These are phyloP conservation scores for Oscheius sp. DNA, from an alignment of 2,888 invertebrate species.

Conservation along the genomic window DNA sequence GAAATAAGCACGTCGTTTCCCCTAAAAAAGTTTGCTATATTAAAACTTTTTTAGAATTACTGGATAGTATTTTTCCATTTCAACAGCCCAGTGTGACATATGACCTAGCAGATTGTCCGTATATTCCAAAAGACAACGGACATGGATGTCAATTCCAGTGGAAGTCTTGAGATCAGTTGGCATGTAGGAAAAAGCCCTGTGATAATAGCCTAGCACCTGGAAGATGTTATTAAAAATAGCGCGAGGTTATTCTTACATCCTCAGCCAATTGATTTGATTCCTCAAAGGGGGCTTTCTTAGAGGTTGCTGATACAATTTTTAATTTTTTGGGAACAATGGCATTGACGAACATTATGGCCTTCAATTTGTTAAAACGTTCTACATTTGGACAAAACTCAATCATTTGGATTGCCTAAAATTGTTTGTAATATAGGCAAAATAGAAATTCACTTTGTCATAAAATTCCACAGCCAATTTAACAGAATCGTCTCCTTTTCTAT, in stretches of 20 bases:
- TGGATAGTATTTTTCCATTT: constrained; percentile 4
- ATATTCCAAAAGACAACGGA: constrained; percentile 5
- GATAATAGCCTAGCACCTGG: background rate
- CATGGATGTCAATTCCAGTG: constrained; percentile 10
- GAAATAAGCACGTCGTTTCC: background rate
- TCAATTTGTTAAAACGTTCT: background rate
- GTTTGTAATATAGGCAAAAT: background rate
- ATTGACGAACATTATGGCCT: background rate
- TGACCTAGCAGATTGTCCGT: background rate
- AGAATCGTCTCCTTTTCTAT: background rate
- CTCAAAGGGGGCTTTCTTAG: background rate
- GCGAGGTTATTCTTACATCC: background rate
- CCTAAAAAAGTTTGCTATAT: background rate
- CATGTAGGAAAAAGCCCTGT: constrained; percentile 13
- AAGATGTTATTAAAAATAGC: background rate
- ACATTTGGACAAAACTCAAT: constrained; percentile 7
- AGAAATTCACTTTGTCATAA: constrained; percentile 2
- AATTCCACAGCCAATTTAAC: background rate
- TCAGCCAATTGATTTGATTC: constrained; percentile 4
- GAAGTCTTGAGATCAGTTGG: constrained; percentile 4
- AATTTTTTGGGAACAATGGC: constrained; percentile 2
- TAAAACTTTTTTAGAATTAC: background rate
- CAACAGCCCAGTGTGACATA: background rate
- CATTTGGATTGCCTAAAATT: constrained; percentile 6
- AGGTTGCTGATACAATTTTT: background rate